A percentile compares a stretch with the other conserved stretches of the same genome.
Conservation (phyloP, 1,140 invertebrate genomes). For the Apocrypta bakeri region DNA sequence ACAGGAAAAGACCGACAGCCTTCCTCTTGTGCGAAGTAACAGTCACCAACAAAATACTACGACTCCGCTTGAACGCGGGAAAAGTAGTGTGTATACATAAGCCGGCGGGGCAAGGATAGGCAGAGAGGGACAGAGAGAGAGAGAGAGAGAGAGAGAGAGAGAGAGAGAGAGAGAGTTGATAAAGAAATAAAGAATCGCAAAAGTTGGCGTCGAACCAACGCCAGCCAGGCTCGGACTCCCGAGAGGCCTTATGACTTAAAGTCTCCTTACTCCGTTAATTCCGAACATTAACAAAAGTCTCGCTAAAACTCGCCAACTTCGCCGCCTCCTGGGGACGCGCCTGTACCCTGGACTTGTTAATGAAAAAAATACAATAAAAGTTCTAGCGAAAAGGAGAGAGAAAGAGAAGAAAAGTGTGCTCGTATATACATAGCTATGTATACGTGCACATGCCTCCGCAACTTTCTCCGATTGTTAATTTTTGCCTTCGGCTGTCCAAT, state of each 20-base stretch:
- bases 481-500: slow-evolving; percentile 22
- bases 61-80: neutral
- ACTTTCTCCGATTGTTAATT: slow-evolving; percentile 52
- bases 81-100: slow-evolving; percentile 17
- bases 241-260: slow-evolving; percentile 74
- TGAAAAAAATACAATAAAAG: slow-evolving; percentile 73
- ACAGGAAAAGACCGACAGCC: neutral
- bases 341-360: slow-evolving; percentile 68
- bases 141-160: too few species aligned
- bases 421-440: too few species aligned
- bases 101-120: slow-evolving; percentile 7
- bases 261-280: slow-evolving; percentile 75
- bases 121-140: neutral
- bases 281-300: slow-evolving; percentile 75
- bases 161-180: slow-evolving; percentile 63
- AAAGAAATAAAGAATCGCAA: slow-evolving; percentile 74
- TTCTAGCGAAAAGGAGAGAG: slow-evolving; percentile 52
- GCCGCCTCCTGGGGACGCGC: slow-evolving; percentile 58
- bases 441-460: neutral
- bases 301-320: slow-evolving; percentile 72
- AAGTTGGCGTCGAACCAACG: slow-evolving; percentile 71
- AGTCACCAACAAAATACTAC: neutral
- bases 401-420: slow-evolving; percentile 17
- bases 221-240: slow-evolving; percentile 51
- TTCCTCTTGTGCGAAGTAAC: too few species aligned